Evolutionary conservation across 2,888 invertebrate species (phyloP).

Genomic region (Spisula subtruncata): DNA sequence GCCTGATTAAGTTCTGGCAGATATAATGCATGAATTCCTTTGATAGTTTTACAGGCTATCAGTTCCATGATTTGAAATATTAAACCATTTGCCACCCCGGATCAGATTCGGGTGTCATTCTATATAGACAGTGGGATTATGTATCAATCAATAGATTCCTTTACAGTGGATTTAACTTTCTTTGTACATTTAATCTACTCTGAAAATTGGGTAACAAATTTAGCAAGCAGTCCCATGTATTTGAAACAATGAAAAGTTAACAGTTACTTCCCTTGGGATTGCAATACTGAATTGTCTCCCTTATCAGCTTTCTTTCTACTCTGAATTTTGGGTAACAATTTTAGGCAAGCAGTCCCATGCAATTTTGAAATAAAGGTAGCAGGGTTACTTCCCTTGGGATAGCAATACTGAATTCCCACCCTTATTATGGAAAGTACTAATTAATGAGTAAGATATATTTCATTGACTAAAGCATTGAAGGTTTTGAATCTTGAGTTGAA

Average conservation of each 20-base stretch:
- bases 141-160: constrained; percentile 3
- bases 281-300: background rate
- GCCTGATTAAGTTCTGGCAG: background rate
- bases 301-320: no score
- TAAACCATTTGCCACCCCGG: background rate
- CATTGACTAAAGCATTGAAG: no score
- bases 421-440: no score
- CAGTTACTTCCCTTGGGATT: background rate
- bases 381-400: no score
- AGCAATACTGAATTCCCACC: no score
- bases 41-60: background rate
- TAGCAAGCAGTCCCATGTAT: background rate
- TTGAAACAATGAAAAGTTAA: background rate
- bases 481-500: no score
- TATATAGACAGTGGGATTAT: constrained; percentile 6
- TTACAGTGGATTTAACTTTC: constrained; percentile 17
- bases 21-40: constrained; percentile 18
- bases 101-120: background rate
- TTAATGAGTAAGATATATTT: no score
- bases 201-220: background rate
- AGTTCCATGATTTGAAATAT: background rate
- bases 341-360: no score
- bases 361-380: no score
- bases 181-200: constrained; percentile 8
- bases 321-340: no score